Base-by-base conservation (phyloP, 2,113 vertebrate species). In the Cynopterus brachyotis region DNA sequence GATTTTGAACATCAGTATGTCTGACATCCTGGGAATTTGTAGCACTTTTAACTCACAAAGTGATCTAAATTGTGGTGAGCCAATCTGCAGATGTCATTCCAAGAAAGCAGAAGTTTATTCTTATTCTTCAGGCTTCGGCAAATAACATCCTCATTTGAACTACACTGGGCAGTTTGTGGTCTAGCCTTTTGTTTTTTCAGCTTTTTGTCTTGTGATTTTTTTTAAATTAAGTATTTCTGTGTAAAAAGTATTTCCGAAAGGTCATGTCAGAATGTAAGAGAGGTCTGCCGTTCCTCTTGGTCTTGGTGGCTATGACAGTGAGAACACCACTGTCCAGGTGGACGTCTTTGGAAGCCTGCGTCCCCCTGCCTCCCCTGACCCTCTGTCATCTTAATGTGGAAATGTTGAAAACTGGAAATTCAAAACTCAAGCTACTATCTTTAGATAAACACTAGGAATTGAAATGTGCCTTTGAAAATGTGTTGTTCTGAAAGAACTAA, bases 401-500 rank as follows among this genome's bases (percentile, higher is more conserved):
- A 70, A 37, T 53, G 32, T 70, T 91, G 89, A 62, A 85, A 53
- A 92, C 92, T 92, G 80, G 76, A 97, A 85, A 35, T 79, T 62
- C 89, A 94, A 37, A 57, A 91, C 20, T 73, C 28, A 75, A 28
- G 67, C 79, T 96, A 37, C 47, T 73, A 3, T 83, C 85, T 93
- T 20, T 62, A 35, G 37, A 37, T 93, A 76, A 79, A 91, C 90
- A 20, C 76, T 92, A 42, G 78, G 91, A 37, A 88, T 93, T 95
- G 66, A 87, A 40, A 73, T 69, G 75, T 96, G 96, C 97, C 95
- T 96, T 89, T 80, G 60, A 95, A 37, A 28, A 81, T 90, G 91
- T 73, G 67, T 96, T 76, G 64, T 96, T 91, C 79, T 92, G 53
- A 28, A 85, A 30, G 83, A 88, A 91, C 32, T 82, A 59, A 67